These are phyloP conservation scores for Halictus quadricinctus DNA, from an alignment of 2,888 invertebrate species.

Conservation along the genomic window DNA sequence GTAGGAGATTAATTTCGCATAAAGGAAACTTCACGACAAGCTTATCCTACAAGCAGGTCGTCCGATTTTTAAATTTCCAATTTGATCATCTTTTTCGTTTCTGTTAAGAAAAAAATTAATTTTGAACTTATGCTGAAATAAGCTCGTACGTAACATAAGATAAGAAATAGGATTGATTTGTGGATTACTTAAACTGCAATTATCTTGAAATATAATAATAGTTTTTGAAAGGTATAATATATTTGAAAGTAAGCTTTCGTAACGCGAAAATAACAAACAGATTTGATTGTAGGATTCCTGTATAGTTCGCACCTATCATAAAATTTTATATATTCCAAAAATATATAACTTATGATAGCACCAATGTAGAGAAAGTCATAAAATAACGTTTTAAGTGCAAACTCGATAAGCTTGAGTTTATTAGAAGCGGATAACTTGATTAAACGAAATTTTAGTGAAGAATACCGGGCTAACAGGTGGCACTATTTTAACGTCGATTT, in stretches of 20 bases:
- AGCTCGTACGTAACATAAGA: too few relatives aligned
- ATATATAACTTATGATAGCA: too few relatives aligned
- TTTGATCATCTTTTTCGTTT: too few relatives aligned
- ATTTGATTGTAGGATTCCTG: not conserved
- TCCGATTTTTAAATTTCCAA: too few relatives aligned
- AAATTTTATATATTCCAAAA: too few relatives aligned
- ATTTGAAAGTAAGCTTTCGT: not conserved
- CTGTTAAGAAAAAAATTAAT: too few relatives aligned
- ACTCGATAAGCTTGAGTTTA: not conserved
- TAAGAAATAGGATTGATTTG: too few relatives aligned
- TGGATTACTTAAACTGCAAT: not conserved
- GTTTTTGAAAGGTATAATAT: not conserved
- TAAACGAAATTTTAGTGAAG: not conserved
- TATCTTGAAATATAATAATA: not conserved
- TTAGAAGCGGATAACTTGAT: not conserved
- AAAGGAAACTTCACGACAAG: too few relatives aligned
- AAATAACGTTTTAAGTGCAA: not conserved
- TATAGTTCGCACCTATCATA: too few relatives aligned
- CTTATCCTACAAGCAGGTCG: too few relatives aligned
- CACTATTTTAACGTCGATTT: conserved; percentile 33
- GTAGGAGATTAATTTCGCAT: too few relatives aligned
- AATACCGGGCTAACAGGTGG: conserved; percentile 15
- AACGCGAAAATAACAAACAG: not conserved
- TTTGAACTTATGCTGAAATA: too few relatives aligned
- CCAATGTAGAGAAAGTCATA: not conserved